Base-by-base conservation (phyloP, 2,113 vertebrate genomes). In the Dolichallabes microphthalmus region DNA sequence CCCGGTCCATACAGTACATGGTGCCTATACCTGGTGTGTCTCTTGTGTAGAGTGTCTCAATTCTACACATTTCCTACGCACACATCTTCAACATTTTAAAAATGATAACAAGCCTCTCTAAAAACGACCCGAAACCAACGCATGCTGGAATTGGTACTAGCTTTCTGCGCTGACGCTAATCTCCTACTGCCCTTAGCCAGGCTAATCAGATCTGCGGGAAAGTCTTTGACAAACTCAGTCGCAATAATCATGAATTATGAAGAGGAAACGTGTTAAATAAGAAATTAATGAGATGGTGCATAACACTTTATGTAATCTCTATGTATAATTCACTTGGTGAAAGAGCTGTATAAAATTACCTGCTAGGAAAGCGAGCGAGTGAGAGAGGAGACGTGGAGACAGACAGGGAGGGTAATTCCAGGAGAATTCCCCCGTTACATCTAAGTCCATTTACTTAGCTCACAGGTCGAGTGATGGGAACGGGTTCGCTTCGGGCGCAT, bases 171-270 rank as follows among this genome's bases (percentile, higher is more conserved):
- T 82, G 53, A 20, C 3, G 53, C 73, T 77, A 77, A 80, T 55
- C 57, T 63, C 61, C 60, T 35, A 75, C 30, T 55, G 58, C 60
- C 35, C 53, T 88, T 66, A 71, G 75, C 39, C 11, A 57, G n/a
- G 83, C 83, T 86, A 87, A 89, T 88, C 78, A 87, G 80, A 86
- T 89, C 84, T 57, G 66, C 13, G 39, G 35, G 64, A 84, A 86
- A 61, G 50, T 45, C 83, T 75, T 84, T 71, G 74, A 88, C 80
- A 77, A 87, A 86, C 73, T 88, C 69, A 78, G 83, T 84, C 2
- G 82, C 86, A 78, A 89, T 85, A 87, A 86, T 84, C 85, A 90
- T 90, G 80, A 89, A 90, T 89, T 88, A 90, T 90, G 89, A 76
- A 89, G 66, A 84, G 53, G 83, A 82, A 90, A 90, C 82, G 86